Evolutionary conservation across 2,797 vertebrate genomes (phyloP), one percentile per base, ranked within the genome.

Genomic region (Coregonus ussuriensis): DNA sequence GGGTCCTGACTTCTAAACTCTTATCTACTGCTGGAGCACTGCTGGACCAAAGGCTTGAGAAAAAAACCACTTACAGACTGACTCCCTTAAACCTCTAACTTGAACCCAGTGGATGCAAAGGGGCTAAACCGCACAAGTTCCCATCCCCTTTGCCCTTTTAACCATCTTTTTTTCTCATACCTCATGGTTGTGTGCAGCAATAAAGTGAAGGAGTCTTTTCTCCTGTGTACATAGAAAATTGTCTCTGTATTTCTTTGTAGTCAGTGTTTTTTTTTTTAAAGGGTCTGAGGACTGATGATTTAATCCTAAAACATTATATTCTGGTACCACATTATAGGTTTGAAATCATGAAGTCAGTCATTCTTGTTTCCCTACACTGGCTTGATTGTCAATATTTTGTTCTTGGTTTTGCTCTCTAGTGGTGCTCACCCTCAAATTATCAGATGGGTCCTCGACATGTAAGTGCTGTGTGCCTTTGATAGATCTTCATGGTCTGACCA

Each of bases 1-100:
- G 18, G 87, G 97, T 9, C 98, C 98, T 2, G 97, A 99, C 74
- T 99, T 95, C 93, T 99, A 93, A 97, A 84, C 16, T 37, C 37
- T 52, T 35, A n/a, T 56, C 74, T 11, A 33, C 31, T 33, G 31
- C 31, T 33, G 31, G 31, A 33, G 31, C 33, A n/a, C 25, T 62
- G 75, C 75, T 76, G 54, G 75, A 88, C 82, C 80, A 86, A 89
- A 88, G 78, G 71, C 77, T 72, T 84, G 77, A 73, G 74, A 84
- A 77, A 74, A 71, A 31, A 77, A 66, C 56, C 75, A 47, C 37
- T 41, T 33, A 86, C 82, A 81, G 52, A 73, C 29, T 6, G 16
- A 0, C 53, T 4, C 18, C 0, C 41, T 31, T 65, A 5, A 81
- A 71, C 33, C 53, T 75, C 67, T 6, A 71, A 2, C 54, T 7